Percentiles rank a stretch among this genome's conserved stretches.
Conservation (phyloP, 1,140 invertebrate species). For the Camponotus vicinus region DNA sequence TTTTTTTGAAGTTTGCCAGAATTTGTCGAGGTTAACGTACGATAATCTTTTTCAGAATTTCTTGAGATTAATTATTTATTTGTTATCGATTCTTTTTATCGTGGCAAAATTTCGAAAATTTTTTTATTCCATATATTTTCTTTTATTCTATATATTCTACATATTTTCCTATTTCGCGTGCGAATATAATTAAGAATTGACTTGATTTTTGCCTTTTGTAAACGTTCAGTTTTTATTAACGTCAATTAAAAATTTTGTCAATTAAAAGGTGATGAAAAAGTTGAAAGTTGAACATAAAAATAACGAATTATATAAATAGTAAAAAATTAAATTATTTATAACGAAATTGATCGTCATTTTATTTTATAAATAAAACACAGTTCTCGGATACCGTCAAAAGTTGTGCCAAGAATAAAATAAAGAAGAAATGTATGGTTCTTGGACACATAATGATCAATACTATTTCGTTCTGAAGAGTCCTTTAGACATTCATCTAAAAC, state of each 20-base stretch:
- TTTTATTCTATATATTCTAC: background rate
- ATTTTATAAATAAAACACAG: background rate
- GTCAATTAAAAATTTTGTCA: background rate
- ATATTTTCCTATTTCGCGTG: background rate
- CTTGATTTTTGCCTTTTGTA: background rate
- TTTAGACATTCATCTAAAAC: constrained; percentile 13
- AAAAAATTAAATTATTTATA: background rate
- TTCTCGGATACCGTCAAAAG: constrained; percentile 11
- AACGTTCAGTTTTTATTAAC: background rate
- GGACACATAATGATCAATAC: background rate
- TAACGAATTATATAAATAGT: background rate
- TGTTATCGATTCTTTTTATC: background rate
- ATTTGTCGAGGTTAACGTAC: background rate
- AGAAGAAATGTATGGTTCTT: constrained; percentile 19
- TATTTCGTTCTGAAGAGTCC: constrained; percentile 25
- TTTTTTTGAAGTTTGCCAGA: background rate
- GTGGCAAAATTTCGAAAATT: background rate
- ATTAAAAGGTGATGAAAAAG: background rate
- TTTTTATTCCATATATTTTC: background rate
- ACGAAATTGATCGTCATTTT: constrained; percentile 1
- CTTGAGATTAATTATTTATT: too few relatives aligned
- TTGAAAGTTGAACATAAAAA: background rate
- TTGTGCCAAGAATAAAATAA: background rate
- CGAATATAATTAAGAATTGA: background rate
- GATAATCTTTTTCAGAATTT: constrained; percentile 1